These are phyloP conservation scores for Montipora capitata DNA, from an alignment of 92 coral and sea anemone genomes.

Conservation along the genomic window DNA sequence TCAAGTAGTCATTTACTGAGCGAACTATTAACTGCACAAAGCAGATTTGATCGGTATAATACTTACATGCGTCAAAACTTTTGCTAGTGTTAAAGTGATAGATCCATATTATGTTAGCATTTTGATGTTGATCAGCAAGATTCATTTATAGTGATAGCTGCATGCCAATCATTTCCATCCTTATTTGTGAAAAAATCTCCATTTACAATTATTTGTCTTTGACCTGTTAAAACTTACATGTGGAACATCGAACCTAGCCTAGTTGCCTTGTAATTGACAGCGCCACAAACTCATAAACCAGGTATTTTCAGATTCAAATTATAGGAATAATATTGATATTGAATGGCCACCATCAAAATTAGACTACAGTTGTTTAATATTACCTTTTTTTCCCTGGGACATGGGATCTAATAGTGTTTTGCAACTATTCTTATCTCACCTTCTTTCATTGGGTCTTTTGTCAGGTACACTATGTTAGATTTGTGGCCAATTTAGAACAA, in stretches of 20 bases:
- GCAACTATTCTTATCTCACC: conserved; percentile 38
- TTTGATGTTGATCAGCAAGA: conserved; percentile 9
- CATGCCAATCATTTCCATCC: no score
- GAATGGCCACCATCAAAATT: conserved; percentile 2
- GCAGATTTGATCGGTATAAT: no score
- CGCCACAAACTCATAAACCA: background rate
- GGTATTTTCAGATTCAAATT: conserved; percentile 27
- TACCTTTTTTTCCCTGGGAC: conserved; percentile 35
- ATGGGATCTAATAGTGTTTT: no score
- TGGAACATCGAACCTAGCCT: background rate
- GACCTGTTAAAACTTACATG: no score
- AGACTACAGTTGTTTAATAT: conserved; percentile 21
- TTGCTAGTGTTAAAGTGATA: no score
- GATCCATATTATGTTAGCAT: conserved; percentile 10
- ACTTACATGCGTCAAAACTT: no score
- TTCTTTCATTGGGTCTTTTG: conserved; percentile 49
- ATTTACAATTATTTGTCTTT: no score
- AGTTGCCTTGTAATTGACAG: conserved; percentile 4
- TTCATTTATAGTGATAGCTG: no score
- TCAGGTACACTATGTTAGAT: conserved; percentile 59
- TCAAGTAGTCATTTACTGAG: conserved; percentile 31
- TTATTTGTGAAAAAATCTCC: no score
- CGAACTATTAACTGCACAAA: conserved; percentile 31
- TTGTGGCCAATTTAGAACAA: conserved; percentile 57
- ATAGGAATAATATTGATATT: no score